Evolutionary conservation across 2,888 invertebrate species (phyloP).

Genomic region (Tipula unca): DNA sequence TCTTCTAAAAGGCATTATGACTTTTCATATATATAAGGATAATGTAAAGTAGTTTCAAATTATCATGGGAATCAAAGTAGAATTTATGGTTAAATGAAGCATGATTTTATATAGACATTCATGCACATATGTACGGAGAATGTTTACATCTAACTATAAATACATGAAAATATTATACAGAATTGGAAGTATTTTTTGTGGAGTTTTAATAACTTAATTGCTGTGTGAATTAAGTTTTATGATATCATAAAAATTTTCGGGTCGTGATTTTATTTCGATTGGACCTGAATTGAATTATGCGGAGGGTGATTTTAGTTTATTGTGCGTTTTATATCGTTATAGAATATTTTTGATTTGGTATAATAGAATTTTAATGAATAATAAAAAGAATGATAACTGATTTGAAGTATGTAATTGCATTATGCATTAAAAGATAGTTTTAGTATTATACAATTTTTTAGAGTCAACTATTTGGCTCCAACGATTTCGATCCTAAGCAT

Average conservation of each 20-base stretch:
- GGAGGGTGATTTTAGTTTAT: background rate
- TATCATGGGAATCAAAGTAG: background rate
- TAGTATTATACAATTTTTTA: too few species aligned
- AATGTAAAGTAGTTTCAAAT: conserved; percentile 8
- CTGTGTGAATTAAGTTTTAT: background rate
- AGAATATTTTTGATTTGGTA: background rate
- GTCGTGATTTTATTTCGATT: background rate
- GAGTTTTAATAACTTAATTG: background rate
- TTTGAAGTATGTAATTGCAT: too few species aligned
- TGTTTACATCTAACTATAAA: background rate
- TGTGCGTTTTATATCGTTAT: background rate
- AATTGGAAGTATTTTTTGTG: background rate
- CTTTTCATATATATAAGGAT: background rate
- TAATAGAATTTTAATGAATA: background rate
- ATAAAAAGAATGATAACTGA: too few species aligned
- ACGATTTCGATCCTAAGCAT: too few species aligned
- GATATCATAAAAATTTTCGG: background rate
- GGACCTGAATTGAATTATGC: background rate
- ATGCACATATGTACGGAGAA: background rate
- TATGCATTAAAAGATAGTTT: too few species aligned
- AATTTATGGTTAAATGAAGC: background rate
- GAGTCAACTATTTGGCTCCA: too few species aligned
- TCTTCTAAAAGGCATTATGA: background rate
- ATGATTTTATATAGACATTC: background rate
- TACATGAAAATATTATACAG: too few species aligned